phyloP scores from a whole-genome alignment of 2,113 vertebrate genomes.

The Eulacestoma nigropectus region DNA sequence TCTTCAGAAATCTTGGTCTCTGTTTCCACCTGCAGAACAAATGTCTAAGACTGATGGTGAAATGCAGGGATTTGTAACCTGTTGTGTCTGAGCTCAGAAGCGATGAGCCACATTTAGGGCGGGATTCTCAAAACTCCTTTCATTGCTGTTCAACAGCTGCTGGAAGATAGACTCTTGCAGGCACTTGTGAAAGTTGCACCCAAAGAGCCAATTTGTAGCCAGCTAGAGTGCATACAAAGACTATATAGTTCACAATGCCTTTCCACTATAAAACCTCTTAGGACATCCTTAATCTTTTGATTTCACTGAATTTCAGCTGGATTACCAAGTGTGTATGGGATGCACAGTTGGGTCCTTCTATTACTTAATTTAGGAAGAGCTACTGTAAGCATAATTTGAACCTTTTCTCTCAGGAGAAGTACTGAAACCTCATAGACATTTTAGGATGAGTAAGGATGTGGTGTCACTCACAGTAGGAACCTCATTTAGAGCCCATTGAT shows the following conservation, averaged over 20 bases:
- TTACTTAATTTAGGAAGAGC: neutral
- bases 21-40: neutral
- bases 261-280: neutral
- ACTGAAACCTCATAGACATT: slow-evolving; percentile 1
- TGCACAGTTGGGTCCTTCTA: neutral
- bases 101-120: neutral
- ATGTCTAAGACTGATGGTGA: neutral
- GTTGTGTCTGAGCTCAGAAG: neutral
- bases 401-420: neutral
- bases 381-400: slow-evolving; percentile 35
- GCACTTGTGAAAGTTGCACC: neutral
- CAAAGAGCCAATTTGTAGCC: neutral
- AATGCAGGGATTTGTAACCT: neutral
- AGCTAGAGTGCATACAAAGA: neutral
- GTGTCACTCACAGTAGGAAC: neutral
- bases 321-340: neutral
- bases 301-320: neutral
- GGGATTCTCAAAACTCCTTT: neutral
- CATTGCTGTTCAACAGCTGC: neutral
- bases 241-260: neutral
- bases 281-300: neutral
- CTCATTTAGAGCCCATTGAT: neutral
- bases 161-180: neutral
- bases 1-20: neutral
- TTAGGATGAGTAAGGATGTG: neutral